A percentile compares a stretch with the other conserved stretches of the same genome.
Evolutionary conservation across 2,888 invertebrate genomes (phyloP).

Genomic region (Leucophora obtusa): DNA sequence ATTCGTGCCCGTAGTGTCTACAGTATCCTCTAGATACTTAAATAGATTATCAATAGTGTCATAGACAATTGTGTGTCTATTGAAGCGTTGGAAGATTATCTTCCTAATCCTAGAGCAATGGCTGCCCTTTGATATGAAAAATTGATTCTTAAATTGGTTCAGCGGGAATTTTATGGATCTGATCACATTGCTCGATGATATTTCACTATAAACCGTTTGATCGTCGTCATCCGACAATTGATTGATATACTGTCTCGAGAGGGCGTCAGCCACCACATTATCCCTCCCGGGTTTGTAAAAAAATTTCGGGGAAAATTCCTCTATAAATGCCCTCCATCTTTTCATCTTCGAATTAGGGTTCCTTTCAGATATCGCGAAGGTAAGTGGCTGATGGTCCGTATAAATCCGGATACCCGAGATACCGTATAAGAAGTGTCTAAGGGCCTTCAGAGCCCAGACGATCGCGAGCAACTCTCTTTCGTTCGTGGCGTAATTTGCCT

Average conservation of each 20-base stretch:
- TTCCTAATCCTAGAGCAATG: too few species aligned
- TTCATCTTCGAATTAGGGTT: not conserved
- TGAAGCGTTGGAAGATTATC: too few species aligned
- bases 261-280: not conserved
- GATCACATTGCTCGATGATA: conserved; percentile 12
- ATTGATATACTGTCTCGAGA: conserved; percentile 37
- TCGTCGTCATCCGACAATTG: conserved; percentile 17
- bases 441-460: not conserved
- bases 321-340: not conserved
- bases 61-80: too few species aligned
- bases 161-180: too few species aligned
- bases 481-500: not conserved
- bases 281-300: not conserved
- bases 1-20: too few species aligned
- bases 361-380: not conserved
- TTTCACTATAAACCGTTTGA: conserved; percentile 11
- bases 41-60: too few species aligned
- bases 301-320: not conserved
- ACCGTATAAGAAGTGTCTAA: not conserved
- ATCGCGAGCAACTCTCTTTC: not conserved
- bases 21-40: too few species aligned
- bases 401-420: not conserved
- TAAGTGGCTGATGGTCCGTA: not conserved
- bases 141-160: too few species aligned
- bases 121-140: too few species aligned